phyloP scores from a whole-genome alignment of 2,797 vertebrate genomes.

The Parambassis ranga region DNA sequence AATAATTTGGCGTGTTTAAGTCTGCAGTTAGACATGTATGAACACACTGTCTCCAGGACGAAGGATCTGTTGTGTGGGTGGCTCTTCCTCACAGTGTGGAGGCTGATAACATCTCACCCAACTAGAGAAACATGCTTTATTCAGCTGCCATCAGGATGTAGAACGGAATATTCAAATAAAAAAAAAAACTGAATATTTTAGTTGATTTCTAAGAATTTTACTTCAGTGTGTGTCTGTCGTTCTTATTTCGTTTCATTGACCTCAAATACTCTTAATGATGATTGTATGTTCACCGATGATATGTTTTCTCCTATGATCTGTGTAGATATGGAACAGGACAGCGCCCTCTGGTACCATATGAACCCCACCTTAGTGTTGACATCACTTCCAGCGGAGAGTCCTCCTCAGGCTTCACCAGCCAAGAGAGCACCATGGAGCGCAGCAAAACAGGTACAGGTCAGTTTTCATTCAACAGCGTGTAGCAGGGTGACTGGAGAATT shows the following conservation, averaged over 20 bases:
- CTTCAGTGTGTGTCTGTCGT: not conserved
- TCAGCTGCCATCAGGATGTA: conserved; percentile 35
- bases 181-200: not conserved
- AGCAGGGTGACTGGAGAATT: too few species aligned
- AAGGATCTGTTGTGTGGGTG: conserved; percentile 66
- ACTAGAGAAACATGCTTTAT: conserved; percentile 63
- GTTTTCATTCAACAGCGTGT: too few species aligned
- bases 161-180: conserved; percentile 13
- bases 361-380: conserved; percentile 83
- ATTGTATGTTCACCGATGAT: conserved; percentile 1
- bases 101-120: conserved; percentile 54
- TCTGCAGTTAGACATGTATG: conserved; percentile 39
- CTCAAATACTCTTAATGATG: too few species aligned
- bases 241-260: too few species aligned
- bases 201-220: not conserved
- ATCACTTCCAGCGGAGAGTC: conserved; percentile 86
- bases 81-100: conserved; percentile 57
- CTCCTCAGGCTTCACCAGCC: conserved; percentile 88
- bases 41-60: conserved; percentile 50
- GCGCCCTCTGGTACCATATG: conserved; percentile 80
- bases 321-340: conserved; percentile 80
- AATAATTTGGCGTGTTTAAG: not conserved
- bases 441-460: conserved; percentile 88
- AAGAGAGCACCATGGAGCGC: conserved; percentile 90
- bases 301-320: not conserved